Evolutionary conservation across 1,140 invertebrate genomes (phyloP), one percentile per base, ranked within the genome.

Genomic region (Doryteuthis pealeii): DNA sequence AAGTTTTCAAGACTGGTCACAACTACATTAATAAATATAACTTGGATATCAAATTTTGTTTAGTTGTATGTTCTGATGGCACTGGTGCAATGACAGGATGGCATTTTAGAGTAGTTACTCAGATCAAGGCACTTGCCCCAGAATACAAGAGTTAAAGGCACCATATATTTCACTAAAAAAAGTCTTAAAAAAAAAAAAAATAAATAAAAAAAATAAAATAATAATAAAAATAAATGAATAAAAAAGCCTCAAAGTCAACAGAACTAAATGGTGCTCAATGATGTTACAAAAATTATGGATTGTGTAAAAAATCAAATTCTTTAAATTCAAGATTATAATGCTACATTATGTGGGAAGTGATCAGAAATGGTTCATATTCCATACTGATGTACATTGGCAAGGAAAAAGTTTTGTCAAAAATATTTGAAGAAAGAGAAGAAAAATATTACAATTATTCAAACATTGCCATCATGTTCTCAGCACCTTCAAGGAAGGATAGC

Each of bases 191-290:
- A 49, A 49, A 49, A 49, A 49, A 49, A 49, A 49, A 49, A 49
- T 1, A n/a, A n/a, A n/a, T n/a, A n/a, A n/a, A n/a, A n/a, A n/a
- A n/a, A n/a, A n/a, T n/a, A n/a, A n/a, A n/a, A n/a, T n/a, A n/a
- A n/a, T n/a, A n/a, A n/a, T n/a, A n/a, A n/a, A n/a, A n/a, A n/a
- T n/a, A n/a, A n/a, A n/a, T n/a, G n/a, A n/a, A n/a, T n/a, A n/a
- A n/a, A n/a, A n/a, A n/a, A n/a, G n/a, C n/a, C n/a, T n/a, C n/a
- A n/a, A n/a, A n/a, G 45, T 49, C 45, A 49, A 49, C 62, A 32
- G 72, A 73, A 66, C 72, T 73, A 58, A 73, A 66, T 33, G 31
- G 72, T 73, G 72, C 72, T 73, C 45, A 73, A 58, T 35, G 58
- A 73, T 30, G 72, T 73, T 33, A 33, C 66, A 30, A 72, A 72